Base-by-base conservation (phyloP, 1,140 invertebrate species). In the Babylonia areolata region DNA sequence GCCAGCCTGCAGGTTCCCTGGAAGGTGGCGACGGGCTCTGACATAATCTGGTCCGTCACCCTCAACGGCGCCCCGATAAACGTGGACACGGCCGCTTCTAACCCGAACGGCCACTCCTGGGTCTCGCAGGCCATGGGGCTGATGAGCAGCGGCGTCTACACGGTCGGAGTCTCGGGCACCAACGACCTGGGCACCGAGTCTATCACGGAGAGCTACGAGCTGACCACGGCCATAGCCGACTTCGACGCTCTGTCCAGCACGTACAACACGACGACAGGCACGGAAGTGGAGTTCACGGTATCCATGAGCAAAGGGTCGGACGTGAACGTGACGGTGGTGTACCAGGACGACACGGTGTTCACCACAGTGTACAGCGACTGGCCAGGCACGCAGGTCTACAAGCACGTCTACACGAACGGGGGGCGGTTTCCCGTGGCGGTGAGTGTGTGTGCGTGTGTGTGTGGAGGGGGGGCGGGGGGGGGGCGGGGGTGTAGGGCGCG, bases 271-370 rank as follows among this genome's bases (percentile, higher is more conserved):
- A 80, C 78, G 20, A 71, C 77, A 51, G 88, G 79, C 20, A 79
- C 33, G 15, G 28, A 20, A 23, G 81, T 91, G 2, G 82, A 80
- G 5, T 90, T 88, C 71, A 88, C 84, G 0, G 86, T 89, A 2
- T 42, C 77, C 51, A 87, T 90, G n/a, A 69, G 80, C 17, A 87
- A 69, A 15, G 92, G 92, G 2, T 90, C 93, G 6, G 91, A 90
- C 46, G 92, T 93, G 9, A 79, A 81, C 0, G 84, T 93, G 20
- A 58, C 85, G 28, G 90, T 92, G 87, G 69, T 87, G 64, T 91
- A 82, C 58, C 89, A 86, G 15, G 90, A 92, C 81, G 90, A 2
- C 0, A 51, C 9, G 54, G 37, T 77, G n/a, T 81, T 86, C 35
- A 80, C 20, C 69, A 77, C 87, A 6, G 37, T 69, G 2, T 86